Evolutionary conservation across 2,888 invertebrate species (phyloP), one percentile per base, ranked within the genome.

Genomic region (Leptogaster cylindrica): DNA sequence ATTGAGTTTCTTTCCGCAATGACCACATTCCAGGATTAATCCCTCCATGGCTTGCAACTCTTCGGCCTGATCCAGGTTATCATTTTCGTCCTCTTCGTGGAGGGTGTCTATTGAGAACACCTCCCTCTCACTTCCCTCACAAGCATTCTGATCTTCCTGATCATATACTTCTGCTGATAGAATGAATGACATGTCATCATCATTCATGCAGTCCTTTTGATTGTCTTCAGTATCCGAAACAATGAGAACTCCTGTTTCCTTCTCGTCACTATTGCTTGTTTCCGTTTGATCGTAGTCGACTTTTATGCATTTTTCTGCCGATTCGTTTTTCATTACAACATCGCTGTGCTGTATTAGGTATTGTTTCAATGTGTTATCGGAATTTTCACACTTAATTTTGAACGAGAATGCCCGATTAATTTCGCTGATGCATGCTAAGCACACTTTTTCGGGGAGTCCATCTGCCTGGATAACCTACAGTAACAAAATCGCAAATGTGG

Each of bases 371-470:
- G 79, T 79, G 25, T 75, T 74, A 31, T 78, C 78, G 0, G 81
- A 78, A 31, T 76, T 79, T 61, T 80, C 79, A 51, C 81, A 81
- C 68, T 79, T 80, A 8, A 78, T 75, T 70, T 81, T 82, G 63
- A 82, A 82, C 0, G 79, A 76, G 48, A 75, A 78, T 39, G 80
- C 79, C 2, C 76, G 76, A 72, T 79, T 80, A 2, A 81, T 81
- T 68, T 81, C 79, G 36, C 78, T 77, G 3, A 82, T 76, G 68
- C 82, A 82, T 3, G 72, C 70, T 0, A 79, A 70, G 55, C 82
- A 82, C 0, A 81, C 79, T 55, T 76, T 78, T 10, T 74, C 74
- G 2, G 82, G 82, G 44, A 82, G 68, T 18, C 78, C 79, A 68
- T 82, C 82, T 3, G 73, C 68, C n/a, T 71, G 73, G 2, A 73